Percentiles rank a stretch among this genome's conserved stretches.
These are phyloP conservation scores for Euura lappo DNA, from an alignment of 1,140 invertebrate species.

Conservation along the genomic window DNA sequence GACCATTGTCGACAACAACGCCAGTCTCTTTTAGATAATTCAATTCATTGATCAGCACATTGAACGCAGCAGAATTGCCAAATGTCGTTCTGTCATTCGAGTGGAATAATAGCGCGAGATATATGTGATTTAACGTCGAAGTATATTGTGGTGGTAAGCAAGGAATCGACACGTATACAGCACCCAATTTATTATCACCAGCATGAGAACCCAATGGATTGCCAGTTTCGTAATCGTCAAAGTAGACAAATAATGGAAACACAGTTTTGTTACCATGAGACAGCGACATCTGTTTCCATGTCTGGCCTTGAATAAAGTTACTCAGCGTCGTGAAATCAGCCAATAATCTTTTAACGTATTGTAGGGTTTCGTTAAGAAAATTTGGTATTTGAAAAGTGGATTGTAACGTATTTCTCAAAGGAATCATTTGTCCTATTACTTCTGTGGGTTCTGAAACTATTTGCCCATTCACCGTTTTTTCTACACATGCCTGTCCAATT, in stretches of 20 bases:
- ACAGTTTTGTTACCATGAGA: slow-evolving; percentile 17
- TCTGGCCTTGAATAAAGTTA: slow-evolving; percentile 22
- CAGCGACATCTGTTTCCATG: slow-evolving; percentile 12
- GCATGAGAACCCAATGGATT: background rate
- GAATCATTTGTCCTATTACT: background rate
- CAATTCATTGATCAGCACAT: background rate
- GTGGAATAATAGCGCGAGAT: background rate
- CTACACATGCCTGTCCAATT: background rate
- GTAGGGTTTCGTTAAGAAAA: background rate
- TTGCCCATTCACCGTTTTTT: background rate
- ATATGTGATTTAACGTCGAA: background rate
- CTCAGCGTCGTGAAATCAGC: background rate
- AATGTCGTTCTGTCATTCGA: background rate
- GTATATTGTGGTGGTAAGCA: background rate
- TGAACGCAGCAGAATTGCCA: background rate
- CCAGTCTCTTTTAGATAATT: background rate
- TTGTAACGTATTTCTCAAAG: background rate
- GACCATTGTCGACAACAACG: background rate
- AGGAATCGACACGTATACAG: background rate
- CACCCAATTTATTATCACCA: background rate
- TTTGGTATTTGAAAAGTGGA: background rate
- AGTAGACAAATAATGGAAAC: slow-evolving; percentile 18
- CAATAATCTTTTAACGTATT: background rate
- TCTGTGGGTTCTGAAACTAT: background rate
- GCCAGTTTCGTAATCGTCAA: slow-evolving; percentile 27